Base-by-base conservation (phyloP, 2,888 invertebrate species). In the Meta bourneti region DNA sequence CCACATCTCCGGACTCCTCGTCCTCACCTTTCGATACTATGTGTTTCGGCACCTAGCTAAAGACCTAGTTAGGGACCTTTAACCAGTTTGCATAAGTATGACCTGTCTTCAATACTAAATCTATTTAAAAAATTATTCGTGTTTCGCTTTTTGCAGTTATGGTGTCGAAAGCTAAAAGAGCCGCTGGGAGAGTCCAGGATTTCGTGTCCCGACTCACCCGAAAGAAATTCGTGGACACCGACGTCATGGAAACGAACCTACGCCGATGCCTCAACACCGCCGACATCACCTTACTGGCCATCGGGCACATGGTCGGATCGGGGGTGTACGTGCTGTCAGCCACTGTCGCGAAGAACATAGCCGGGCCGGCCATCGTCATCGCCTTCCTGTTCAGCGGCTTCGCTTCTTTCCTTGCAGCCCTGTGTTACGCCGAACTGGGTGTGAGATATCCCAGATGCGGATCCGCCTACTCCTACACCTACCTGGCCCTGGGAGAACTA, bases 301-400 rank as follows among this genome's bases (percentile, higher is more conserved):
- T 98, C 82, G 98, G 98, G 0, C 98, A 98, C 95, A 99, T 98
- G 98, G 97, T 98, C 4, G 98, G 98, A 16, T 98, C 98, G 78
- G 98, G 98, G 13, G 98, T 98, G 93, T 98, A 98, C 95, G 98
- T 98, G 0, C 95, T 98, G 86, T 98, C 97, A 5, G 98, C 98
- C 77, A 96, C 97, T 0, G 98, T 98, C 4, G 97, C 98, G 0
- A 96, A 96, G 93, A 96, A 97, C 93, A 96, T 97, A 94, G 97
- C 97, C 0, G 98, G 98, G 0, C 98, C 98, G 16, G 97, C 97
- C 13, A 97, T 97, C 6, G 96, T 97, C 8, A 91, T 96, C 6
- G 95, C 96, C 7, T 96, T 97, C 94, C 94, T 97, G 0, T 94
- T 97, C 78, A 98, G 98, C 7, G 98, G 98, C 9, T 61, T 95